Conservation (phyloP, 2,113 vertebrate genomes). For the Geococcyx californianus region DNA sequence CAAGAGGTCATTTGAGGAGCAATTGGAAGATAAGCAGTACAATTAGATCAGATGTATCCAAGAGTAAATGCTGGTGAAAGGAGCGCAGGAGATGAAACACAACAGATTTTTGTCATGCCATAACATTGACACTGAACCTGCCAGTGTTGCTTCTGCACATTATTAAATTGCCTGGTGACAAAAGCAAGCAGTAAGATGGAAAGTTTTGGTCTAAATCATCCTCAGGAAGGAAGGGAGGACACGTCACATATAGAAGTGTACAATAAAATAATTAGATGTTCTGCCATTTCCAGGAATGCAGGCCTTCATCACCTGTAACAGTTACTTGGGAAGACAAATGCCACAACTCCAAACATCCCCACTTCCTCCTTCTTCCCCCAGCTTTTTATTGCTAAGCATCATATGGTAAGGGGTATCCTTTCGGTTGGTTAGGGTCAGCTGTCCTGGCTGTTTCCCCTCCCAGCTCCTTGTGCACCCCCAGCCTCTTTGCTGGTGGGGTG, state of each 20-base stretch:
- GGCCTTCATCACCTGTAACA: fast-evolving
- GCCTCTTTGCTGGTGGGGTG: not conserved
- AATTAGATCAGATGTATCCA: conserved; percentile 59
- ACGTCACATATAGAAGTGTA: too few species aligned
- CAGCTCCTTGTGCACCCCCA: not conserved
- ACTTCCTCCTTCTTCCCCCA: not conserved
- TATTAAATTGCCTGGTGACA: conserved; percentile 7
- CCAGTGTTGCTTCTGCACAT: conserved; percentile 4
- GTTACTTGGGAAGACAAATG: not conserved
- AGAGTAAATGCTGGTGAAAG: not conserved
- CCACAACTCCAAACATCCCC: fast-evolving
- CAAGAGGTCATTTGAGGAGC: conserved; percentile 62
- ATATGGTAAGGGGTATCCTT: not conserved
- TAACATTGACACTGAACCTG: conserved; percentile 19
- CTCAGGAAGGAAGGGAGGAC: not conserved
- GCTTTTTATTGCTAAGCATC: not conserved
- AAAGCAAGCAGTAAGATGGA: not conserved
- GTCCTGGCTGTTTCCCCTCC: not conserved
- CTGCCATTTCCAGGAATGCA: not conserved
- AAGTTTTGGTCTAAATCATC: not conserved
- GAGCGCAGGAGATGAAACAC: not conserved
- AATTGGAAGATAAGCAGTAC: conserved; percentile 54
- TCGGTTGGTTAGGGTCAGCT: not conserved
- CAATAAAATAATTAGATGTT: too few species aligned
- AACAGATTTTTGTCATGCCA: not conserved